A percentile compares a stretch with the other conserved stretches of the same genome.
phyloP scores from a whole-genome alignment of 2,797 vertebrate genomes.

The Malurus leucopterus region DNA sequence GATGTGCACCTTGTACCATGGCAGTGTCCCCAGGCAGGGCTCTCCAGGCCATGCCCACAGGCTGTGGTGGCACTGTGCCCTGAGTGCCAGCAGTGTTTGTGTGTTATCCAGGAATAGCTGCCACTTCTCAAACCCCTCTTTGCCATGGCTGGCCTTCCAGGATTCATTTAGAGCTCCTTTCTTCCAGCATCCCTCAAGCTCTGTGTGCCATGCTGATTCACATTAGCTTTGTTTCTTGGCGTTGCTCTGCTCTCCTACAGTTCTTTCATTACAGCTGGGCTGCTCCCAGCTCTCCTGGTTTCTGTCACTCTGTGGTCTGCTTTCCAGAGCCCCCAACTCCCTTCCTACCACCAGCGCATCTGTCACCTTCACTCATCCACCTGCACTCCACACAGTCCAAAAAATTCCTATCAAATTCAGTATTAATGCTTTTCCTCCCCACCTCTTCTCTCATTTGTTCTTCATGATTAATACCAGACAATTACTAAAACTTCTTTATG shows the following conservation, averaged over 20 bases:
- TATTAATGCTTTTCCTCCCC: background rate
- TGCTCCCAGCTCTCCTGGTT: background rate
- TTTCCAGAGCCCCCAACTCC: background rate
- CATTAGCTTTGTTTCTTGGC: background rate
- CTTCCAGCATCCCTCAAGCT: background rate
- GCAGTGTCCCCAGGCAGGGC: background rate
- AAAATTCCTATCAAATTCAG: background rate
- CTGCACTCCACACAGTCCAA: background rate
- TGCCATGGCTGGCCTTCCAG: background rate
- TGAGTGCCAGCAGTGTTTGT: background rate
- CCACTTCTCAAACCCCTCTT: background rate
- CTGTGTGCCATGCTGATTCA: fast-evolving
- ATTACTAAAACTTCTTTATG: background rate
- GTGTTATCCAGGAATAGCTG: background rate
- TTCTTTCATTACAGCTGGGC: background rate
- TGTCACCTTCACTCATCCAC: fast-evolving
- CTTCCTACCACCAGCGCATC: background rate
- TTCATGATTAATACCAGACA: background rate
- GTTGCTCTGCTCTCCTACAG: fast-evolving
- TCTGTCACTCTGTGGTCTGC: background rate
- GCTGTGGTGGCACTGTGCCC: fast-evolving
- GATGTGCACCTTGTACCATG: too few species aligned
- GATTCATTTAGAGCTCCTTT: background rate
- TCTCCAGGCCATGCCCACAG: background rate
- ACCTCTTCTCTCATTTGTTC: background rate